phyloP scores from a whole-genome alignment of 1,140 invertebrate species.

The Apis cerana region DNA sequence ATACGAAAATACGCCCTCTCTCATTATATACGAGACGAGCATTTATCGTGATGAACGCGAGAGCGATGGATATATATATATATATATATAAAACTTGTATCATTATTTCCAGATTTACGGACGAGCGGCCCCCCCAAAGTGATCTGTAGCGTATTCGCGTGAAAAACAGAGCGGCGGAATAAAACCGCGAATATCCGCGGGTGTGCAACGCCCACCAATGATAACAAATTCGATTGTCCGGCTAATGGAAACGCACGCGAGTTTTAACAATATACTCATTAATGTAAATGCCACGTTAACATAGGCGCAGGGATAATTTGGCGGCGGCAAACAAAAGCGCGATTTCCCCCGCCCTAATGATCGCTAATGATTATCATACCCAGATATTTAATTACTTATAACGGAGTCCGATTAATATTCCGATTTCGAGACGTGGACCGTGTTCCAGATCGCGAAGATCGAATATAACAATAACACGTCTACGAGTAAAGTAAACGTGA shows the following conservation, averaged over 20 bases:
- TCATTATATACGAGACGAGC: not conserved
- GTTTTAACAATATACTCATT: slow-evolving; percentile 78
- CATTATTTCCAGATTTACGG: slow-evolving; percentile 31
- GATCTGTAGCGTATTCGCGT: not conserved
- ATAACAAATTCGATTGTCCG: slow-evolving; percentile 70
- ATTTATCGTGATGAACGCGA: not conserved
- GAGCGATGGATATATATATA: not conserved
- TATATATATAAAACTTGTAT: not conserved
- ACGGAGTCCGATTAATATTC: slow-evolving; percentile 56
- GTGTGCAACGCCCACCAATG: slow-evolving; percentile 52
- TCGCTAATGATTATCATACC: slow-evolving; percentile 70
- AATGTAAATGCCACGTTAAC: slow-evolving; percentile 75
- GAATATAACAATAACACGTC: too few relatives aligned
- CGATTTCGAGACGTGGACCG: too few relatives aligned
- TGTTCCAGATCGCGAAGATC: too few relatives aligned
- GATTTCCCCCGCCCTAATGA: slow-evolving; percentile 30
- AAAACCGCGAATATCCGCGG: not conserved
- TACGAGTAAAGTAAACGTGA: not conserved
- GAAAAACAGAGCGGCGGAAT: slow-evolving; percentile 13
- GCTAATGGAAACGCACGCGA: slow-evolving; percentile 73
- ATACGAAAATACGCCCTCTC: not conserved
- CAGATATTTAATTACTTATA: slow-evolving; percentile 77
- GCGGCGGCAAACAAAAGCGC: slow-evolving; percentile 66
- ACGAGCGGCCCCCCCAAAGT: slow-evolving; percentile 16
- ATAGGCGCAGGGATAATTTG: slow-evolving; percentile 67